These are phyloP conservation scores for Prorops nasuta DNA, from an alignment of 1,140 invertebrate genomes.

Conservation along the genomic window DNA sequence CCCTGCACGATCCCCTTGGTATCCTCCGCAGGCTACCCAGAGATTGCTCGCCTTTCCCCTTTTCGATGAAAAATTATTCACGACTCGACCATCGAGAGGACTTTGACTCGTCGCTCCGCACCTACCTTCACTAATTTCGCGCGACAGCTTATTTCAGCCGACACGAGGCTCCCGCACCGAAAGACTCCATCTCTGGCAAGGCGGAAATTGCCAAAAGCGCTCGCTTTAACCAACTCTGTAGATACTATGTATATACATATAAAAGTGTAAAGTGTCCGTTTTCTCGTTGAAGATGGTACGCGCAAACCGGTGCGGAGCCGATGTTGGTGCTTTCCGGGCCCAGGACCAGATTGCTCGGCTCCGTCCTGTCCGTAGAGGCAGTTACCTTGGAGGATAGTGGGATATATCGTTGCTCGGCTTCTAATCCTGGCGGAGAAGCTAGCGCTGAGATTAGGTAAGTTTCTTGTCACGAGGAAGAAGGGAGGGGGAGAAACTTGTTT, in stretches of 20 bases:
- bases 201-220: too few species aligned
- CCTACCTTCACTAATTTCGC: too few species aligned
- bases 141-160: too few species aligned
- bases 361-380: constrained; percentile 71
- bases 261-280: too few species aligned
- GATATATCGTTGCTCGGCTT: constrained; percentile 67
- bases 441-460: constrained; percentile 62
- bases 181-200: too few species aligned
- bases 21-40: constrained; percentile 1
- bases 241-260: too few species aligned
- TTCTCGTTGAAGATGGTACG: constrained; percentile 64
- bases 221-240: too few species aligned
- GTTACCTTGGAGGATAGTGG: constrained; percentile 70
- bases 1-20: constrained; percentile 4
- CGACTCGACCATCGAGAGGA: neutral
- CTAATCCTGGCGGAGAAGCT: constrained; percentile 69
- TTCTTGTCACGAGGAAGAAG: neutral
- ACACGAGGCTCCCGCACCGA: too few species aligned
- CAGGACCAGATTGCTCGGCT: constrained; percentile 65
- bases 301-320: constrained; percentile 64
- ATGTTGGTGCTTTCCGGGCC: constrained; percentile 65
- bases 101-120: too few species aligned
- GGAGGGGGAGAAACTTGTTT: neutral
- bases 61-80: constrained; percentile 28
- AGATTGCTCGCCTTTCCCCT: too few species aligned